Conservation (phyloP, 2,113 vertebrate species). For the Melospiza georgiana region DNA sequence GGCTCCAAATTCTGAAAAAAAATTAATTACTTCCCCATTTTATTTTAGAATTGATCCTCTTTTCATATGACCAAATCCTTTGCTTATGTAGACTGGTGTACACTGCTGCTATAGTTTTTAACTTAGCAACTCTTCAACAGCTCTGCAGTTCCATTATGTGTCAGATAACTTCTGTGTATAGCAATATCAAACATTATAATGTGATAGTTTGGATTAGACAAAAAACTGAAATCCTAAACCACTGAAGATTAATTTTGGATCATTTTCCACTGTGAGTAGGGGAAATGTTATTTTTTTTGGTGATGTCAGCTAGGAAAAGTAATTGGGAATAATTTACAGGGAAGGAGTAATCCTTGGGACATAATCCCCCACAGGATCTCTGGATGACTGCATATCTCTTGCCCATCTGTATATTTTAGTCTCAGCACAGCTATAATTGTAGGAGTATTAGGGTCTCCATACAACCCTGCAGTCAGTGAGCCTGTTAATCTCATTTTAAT, state of each 20-base stretch:
- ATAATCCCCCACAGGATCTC: background rate
- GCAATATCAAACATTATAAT: background rate
- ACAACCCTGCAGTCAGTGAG: background rate
- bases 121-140: background rate
- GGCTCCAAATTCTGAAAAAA: background rate
- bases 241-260: background rate
- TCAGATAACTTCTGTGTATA: background rate
- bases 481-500: background rate
- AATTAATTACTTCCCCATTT: fast-evolving
- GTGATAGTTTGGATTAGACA: background rate
- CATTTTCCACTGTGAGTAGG: background rate
- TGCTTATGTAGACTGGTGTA: background rate
- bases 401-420: background rate
- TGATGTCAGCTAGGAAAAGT: background rate
- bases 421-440: background rate
- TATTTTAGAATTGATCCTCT: background rate
- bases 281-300: background rate
- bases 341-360: background rate
- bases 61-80: background rate
- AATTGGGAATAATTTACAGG: background rate
- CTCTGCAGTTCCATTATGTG: background rate
- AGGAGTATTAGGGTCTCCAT: background rate
- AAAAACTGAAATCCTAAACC: background rate
- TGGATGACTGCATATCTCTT: background rate
- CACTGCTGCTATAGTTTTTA: background rate